Evolutionary conservation across 1,140 invertebrate genomes (phyloP), one percentile per base, ranked within the genome.

Genomic region (Tribolium castaneum): DNA sequence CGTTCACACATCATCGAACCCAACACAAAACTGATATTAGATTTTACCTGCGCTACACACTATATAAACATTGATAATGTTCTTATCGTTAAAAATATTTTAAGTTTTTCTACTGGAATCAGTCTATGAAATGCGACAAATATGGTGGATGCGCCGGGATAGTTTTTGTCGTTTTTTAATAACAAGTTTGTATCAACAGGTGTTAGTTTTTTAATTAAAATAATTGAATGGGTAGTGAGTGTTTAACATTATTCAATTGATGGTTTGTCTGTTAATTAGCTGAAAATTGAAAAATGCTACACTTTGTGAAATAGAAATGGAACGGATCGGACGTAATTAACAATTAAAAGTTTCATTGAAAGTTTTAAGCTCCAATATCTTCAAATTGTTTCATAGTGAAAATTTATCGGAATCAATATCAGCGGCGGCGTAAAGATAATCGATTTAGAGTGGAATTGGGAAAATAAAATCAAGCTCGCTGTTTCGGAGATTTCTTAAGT

Each of bases 351-450:
- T 52, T 52, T 52, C 6, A 16, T 2, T 59, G n/a, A 25, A 59
- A 59, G 10, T 59, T 59, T 59, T 30, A 19, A 22, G 10, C 19
- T 59, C 54, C 14, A 25, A 30, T 22, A 12, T 59, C 54, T 16
- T n/a, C 6, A 52, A 52, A 14, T 52, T 25, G 54, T 59, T 59
- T 59, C 13, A 59, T 22, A 59, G 54, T 22, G 22, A 22, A 25
- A 59, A 59, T 22, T 45, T 45, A 45, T 45, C n/a, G 39, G 54
- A 59, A 59, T 14, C 13, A 14, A 13, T 52, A 59, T 30, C 54
- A 59, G 54, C 22, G 16, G 19, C 54, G 54, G 22, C 54, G 54
- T 59, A 30, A 59, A 59, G 16, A 9, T 59, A 19, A 59, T 59
- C 54, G 54, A 59, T 59, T 59, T 59, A n/a, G n/a, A 59, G 19